phyloP scores from a whole-genome alignment of 2,888 invertebrate genomes.

The Nephrotoma flavescens region DNA sequence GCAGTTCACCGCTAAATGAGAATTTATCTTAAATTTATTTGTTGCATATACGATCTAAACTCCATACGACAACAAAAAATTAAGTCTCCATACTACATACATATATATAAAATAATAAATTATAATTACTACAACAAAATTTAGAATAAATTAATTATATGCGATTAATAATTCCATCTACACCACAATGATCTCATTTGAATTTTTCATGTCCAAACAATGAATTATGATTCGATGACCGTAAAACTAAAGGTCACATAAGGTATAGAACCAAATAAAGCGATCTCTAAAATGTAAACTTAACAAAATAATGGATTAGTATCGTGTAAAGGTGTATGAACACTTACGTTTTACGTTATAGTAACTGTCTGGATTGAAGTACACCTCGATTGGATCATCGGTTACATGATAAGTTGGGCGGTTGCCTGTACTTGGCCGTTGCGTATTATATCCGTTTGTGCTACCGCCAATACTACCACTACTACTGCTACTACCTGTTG shows the following conservation, averaged over 20 bases:
- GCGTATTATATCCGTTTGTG: not conserved
- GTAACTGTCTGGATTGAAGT: slow-evolving; percentile 31
- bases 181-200: not conserved
- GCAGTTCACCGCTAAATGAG: too few relatives aligned
- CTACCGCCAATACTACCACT: not conserved
- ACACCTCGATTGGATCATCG: slow-evolving; percentile 26
- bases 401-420: slow-evolving; percentile 16
- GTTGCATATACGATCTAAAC: not conserved
- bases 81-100: not conserved
- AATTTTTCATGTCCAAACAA: not conserved
- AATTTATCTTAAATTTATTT: not conserved
- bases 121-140: not conserved
- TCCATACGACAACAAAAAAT: not conserved
- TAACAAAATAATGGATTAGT: not conserved
- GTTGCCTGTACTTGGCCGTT: not conserved
- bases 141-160: not conserved
- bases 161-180: not conserved
- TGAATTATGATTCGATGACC: not conserved
- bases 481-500: not conserved
- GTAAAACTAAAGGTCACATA: not conserved
- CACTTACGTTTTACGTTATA: slow-evolving; percentile 11
- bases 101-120: not conserved
- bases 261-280: not conserved
- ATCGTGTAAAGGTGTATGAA: not conserved
- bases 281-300: not conserved